Evolutionary conservation across 2,113 vertebrate species (phyloP).

Genomic region (Tringa solitaria): DNA sequence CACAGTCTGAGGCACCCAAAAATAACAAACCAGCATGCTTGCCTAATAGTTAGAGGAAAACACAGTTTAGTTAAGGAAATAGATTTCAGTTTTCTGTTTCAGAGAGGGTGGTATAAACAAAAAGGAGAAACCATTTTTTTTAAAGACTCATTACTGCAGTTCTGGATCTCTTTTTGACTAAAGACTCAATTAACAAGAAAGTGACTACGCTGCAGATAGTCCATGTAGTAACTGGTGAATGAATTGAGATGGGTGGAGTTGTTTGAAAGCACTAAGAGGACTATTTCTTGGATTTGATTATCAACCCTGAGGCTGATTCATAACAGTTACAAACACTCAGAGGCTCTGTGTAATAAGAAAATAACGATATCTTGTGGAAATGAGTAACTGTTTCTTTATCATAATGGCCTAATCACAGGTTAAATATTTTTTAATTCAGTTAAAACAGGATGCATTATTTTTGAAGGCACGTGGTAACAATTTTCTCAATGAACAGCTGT

Average conservation of each 20-base stretch:
- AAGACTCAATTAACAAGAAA: not conserved
- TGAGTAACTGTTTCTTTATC: not conserved
- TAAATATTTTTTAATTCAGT: not conserved
- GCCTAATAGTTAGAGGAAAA: not conserved
- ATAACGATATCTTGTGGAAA: not conserved
- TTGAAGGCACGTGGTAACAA: not conserved
- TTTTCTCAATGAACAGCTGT: not conserved
- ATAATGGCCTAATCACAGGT: not conserved
- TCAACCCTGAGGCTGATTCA: not conserved
- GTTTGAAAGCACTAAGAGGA: conserved; percentile 2
- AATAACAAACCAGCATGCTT: not conserved
- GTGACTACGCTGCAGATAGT: not conserved
- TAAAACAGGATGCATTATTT: not conserved
- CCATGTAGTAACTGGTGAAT: not conserved
- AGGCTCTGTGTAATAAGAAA: not conserved
- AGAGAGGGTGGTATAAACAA: not conserved
- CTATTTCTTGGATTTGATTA: conserved; percentile 6
- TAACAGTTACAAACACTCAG: not conserved
- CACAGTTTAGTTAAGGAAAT: not conserved
- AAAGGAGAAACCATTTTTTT: not conserved
- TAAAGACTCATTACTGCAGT: not conserved
- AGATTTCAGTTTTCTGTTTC: not conserved
- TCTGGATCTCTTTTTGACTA: conserved; percentile 5
- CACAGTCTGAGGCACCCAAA: not conserved
- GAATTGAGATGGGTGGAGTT: conserved; percentile 6